phyloP scores from a whole-genome alignment of 2,113 vertebrate genomes.

The Myrmecophaga tridactyla region DNA sequence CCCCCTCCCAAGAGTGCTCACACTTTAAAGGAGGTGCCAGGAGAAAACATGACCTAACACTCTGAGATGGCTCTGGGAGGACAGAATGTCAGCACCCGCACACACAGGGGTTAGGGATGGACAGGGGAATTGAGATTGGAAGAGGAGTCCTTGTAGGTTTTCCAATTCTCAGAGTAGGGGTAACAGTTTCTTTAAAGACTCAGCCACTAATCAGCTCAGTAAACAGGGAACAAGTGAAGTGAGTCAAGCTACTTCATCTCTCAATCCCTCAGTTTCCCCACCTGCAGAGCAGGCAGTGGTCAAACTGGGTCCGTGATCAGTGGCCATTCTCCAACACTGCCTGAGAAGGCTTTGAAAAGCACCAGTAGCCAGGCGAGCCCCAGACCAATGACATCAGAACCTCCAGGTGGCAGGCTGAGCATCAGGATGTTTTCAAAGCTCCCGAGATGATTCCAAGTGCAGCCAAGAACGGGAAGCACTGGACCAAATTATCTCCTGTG shows the following conservation, averaged over 20 bases:
- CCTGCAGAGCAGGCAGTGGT: background rate
- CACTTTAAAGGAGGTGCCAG: background rate
- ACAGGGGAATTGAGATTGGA: background rate
- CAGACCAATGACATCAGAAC: background rate
- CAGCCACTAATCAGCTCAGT: background rate
- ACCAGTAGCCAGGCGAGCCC: background rate
- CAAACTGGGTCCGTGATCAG: background rate
- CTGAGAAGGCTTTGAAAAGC: background rate
- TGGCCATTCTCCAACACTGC: background rate
- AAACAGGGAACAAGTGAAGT: background rate
- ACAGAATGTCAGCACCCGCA: background rate
- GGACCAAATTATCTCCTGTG: background rate
- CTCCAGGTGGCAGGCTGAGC: background rate
- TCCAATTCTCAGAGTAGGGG: background rate
- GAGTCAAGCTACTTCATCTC: too few species aligned
- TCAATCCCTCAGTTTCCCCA: background rate
- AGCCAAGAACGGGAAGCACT: background rate
- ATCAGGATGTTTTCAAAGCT: background rate
- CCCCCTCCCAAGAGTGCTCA: background rate
- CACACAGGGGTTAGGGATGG: background rate
- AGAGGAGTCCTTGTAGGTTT: background rate
- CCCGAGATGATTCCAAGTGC: background rate
- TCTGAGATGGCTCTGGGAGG: background rate
- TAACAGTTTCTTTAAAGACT: background rate
- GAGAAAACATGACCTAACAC: background rate